Evolutionary conservation across 2,113 vertebrate genomes (phyloP), one percentile per base, ranked within the genome.

Genomic region (Spilogale gracilis): DNA sequence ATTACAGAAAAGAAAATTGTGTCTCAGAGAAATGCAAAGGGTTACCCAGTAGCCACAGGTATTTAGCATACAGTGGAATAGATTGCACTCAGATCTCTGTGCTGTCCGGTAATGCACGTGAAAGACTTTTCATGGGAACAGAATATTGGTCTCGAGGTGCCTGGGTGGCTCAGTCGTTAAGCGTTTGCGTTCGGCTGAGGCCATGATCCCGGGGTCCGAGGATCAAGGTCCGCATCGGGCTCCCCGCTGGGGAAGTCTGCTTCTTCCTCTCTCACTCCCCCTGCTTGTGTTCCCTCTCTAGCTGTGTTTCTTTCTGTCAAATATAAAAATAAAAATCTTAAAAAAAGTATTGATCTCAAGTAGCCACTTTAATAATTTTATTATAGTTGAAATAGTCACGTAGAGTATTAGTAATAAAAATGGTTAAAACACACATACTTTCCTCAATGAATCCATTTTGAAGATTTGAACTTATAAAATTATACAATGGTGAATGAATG

Each of bases 351-450:
- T 69, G n/a, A 11, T 3, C 0, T 12, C 56, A 91, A 88, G 23
- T 21, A 88, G 8, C 27, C 0, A 11, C 23, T 78, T 76, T 45
- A 90, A 69, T 71, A 5, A 87, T 71, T 88, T 91, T 50, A 25
- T 25, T 52, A 17, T 71, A 50, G 48, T 58, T 58, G 81, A 73
- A 91, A 78, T 23, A 65, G 20, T 69, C 56, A 54, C 21, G 88
- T 87, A 74, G 88, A 95, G 9, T 91, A 4, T 79, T 73, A 88
- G 38, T 3, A 95, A 90, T 74, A 88, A 91, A 20, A 78, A 80
- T 79, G 8, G 2, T 54, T 93, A 56, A 73, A 73, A 83, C 10
- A 88, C 17, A 76, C 25, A 76, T 32, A 74, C 18, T 81, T 89
- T 52, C 12, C 43, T 3, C 52, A 73, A 63, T 38, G 7, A 38